Evolutionary conservation across 30 jellyfish, hydroid and myxozoan species (phyloP).

Genomic region (Pseudorhiza aurosa): DNA sequence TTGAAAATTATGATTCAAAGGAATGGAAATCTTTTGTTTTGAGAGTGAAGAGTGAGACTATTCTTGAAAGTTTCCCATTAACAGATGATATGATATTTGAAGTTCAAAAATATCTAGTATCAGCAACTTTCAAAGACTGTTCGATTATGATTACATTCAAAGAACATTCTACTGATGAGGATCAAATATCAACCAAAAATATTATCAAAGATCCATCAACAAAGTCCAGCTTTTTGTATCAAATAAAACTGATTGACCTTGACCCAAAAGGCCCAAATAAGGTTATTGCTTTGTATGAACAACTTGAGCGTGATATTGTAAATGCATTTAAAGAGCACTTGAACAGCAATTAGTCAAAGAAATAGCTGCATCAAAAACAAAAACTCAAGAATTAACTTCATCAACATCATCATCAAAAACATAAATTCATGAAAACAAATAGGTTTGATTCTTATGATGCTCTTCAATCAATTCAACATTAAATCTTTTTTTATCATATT

Average conservation of each 20-base stretch:
- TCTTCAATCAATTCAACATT: no score
- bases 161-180: background rate
- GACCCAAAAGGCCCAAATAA: slow-evolving; percentile 66
- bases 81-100: slow-evolving; percentile 5
- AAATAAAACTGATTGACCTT: slow-evolving; percentile 73
- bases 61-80: background rate
- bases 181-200: background rate
- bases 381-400: no score
- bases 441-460: no score
- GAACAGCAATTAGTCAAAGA: no score
- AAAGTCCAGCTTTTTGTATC: slow-evolving; percentile 25
- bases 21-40: slow-evolving; percentile 50
- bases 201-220: background rate
- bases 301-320: slow-evolving; percentile 51
- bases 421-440: no score
- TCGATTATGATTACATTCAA: slow-evolving; percentile 80
- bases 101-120: slow-evolving; percentile 64
- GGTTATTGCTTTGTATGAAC: slow-evolving; percentile 55
- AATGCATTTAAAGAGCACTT: background rate
- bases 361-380: no score
- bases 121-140: slow-evolving; percentile 91
- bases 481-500: no score
- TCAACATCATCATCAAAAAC: no score
- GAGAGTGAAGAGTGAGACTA: background rate
- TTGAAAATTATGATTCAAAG: slow-evolving; percentile 36